Evolutionary conservation across 2,888 invertebrate species (phyloP), one percentile per base, ranked within the genome.

Genomic region (Tachina lurida): DNA sequence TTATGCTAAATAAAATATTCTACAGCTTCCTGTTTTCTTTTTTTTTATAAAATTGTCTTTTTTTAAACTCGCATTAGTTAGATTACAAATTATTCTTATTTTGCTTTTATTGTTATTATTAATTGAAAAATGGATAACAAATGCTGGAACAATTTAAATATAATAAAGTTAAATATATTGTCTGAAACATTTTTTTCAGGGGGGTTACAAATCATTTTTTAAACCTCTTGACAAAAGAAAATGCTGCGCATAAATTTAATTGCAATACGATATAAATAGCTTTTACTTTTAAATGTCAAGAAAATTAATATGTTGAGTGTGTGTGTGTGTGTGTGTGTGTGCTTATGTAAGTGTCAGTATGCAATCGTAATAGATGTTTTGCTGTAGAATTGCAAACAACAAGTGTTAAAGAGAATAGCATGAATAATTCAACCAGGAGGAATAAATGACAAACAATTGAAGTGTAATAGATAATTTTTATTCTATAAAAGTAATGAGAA

Each of bases 381-480:
- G 41, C 13, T 8, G 31, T 31, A 3, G 41, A 52, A 74, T 41
- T 74, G 15, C 41, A 10, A 68, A 54, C 17, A 68, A 68, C 68
- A 39, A 68, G 19, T 68, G 39, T 15, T 13, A 39, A 68, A 41
- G 15, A 39, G 54, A 68, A 54, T 13, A 68, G 10, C 54, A 52
- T 49, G 31, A 60, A 73, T 60, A 73, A 73, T 45, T 49, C 19
- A 74, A 60, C 73, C 39, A 13, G 39, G n/a, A 13, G 39, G 10
- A 70, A 56, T 56, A 49, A 74, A 17, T 74, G 62, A 45, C 71
- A 73, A 73, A 73, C 73, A 60, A 73, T 73, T 73, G n/a, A 62
- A 74, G 13, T 52, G 49, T 22, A 43, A 52, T 52, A 52, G 31
- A 17, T 52, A 52, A 52, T 9, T 47, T 74, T 73, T 12, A 4